phyloP scores from a whole-genome alignment of 2,888 invertebrate genomes.

The Luperina nickerlii region DNA sequence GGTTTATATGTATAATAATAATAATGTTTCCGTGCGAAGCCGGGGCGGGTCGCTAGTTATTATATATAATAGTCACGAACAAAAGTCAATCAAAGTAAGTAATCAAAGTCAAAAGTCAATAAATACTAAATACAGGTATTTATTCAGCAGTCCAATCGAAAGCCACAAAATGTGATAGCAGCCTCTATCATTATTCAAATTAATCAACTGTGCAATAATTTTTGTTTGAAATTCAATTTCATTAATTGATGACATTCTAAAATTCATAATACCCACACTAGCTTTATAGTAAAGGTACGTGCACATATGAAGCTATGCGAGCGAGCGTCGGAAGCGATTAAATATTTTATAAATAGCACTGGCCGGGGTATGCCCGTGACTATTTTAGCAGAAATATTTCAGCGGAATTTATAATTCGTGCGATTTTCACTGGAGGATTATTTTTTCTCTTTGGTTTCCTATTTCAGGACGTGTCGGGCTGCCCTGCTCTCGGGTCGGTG shows the following conservation, averaged over 20 bases:
- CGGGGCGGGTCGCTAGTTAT: too few relatives aligned
- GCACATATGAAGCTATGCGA: slow-evolving; percentile 29
- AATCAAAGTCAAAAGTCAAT: slow-evolving; percentile 22
- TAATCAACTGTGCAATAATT: slow-evolving; percentile 69
- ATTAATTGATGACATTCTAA: slow-evolving; percentile 75
- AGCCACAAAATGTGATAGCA: slow-evolving; percentile 48
- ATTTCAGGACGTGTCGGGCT: slow-evolving; percentile 10
- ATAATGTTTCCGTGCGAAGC: too few relatives aligned
- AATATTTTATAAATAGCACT: slow-evolving; percentile 24
- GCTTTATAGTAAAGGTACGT: slow-evolving; percentile 15
- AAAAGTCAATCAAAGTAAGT: slow-evolving; percentile 22
- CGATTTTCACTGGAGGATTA: slow-evolving; percentile 4
- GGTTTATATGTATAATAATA: too few relatives aligned
- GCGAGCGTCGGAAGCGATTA: slow-evolving; percentile 3
- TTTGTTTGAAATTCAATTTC: slow-evolving; percentile 61
- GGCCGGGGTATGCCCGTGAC: neutral
- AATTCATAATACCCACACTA: slow-evolving; percentile 69
- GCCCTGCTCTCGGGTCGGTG: neutral
- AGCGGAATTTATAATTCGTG: slow-evolving; percentile 9
- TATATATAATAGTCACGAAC: slow-evolving; percentile 13
- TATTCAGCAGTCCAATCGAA: slow-evolving; percentile 54
- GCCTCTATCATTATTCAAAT: slow-evolving; percentile 68
- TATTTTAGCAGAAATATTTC: slow-evolving; percentile 25
- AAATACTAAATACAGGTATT: slow-evolving; percentile 37
- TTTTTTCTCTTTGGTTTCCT: slow-evolving; percentile 18